These are phyloP conservation scores for Bradynema listronoti DNA, from an alignment of 1,140 invertebrate species.

Conservation along the genomic window DNA sequence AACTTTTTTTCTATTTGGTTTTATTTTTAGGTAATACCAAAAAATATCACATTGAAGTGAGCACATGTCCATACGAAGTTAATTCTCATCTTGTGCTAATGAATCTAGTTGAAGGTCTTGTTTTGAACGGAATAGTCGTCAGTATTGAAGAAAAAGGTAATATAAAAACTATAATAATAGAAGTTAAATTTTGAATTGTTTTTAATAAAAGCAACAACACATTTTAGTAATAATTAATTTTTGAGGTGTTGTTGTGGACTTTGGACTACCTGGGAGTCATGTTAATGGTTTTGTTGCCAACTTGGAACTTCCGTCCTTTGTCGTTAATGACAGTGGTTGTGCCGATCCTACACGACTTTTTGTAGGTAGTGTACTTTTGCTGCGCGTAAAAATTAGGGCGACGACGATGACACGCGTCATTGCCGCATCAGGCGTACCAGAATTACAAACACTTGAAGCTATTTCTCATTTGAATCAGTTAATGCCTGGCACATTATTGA, in stretches of 20 bases:
- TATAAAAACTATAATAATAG: no score
- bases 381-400: constrained; percentile 33
- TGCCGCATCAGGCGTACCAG: constrained; percentile 32
- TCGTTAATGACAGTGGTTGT: no score
- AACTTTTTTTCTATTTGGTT: neutral
- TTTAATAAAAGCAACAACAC: constrained; percentile 4
- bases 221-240: neutral
- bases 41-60: constrained; percentile 21
- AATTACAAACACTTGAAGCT: no score
- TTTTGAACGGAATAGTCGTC: constrained; percentile 37
- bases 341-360: no score
- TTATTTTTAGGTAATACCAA: constrained; percentile 10
- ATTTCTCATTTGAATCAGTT: no score
- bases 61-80: constrained; percentile 38
- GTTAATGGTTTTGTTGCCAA: constrained; percentile 37
- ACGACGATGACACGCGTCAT: constrained; percentile 24
- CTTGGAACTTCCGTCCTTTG: no score
- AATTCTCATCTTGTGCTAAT: constrained; percentile 44
- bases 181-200: no score
- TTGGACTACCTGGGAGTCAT: constrained; percentile 33
- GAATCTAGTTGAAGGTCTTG: constrained; percentile 26
- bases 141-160: constrained; percentile 55
- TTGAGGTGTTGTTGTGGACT: constrained; percentile 45
- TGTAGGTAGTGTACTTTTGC: no score
- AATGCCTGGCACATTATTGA: constrained; percentile 51